Evolutionary conservation across 2,888 invertebrate genomes (phyloP), one percentile per base, ranked within the genome.

Genomic region (Lycaena phlaeas): DNA sequence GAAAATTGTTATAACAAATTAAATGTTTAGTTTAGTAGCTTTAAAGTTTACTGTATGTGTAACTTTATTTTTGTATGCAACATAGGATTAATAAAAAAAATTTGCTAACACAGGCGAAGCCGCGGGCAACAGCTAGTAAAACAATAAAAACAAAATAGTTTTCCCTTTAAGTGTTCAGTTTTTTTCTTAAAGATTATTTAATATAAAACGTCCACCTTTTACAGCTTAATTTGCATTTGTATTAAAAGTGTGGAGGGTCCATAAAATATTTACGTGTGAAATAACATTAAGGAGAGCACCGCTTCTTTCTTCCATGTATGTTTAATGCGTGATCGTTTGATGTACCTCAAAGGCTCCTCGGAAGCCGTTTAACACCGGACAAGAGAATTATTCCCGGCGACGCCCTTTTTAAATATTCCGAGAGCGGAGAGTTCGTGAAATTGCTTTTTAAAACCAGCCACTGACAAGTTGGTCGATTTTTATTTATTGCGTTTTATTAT

Each of bases 321-420:
- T 77, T 77, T 77, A 75, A 77, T 77, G 74, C 61, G 59, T 66
- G 69, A 67, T 42, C 64, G 65, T 77, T 81, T 81, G 76, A 79
- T 76, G 72, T 76, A 53, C 51, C 49, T 64, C 61, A 64, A 67
- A 68, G 65, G 53, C 71, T 64, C 68, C 68, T 69, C 49, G 45
- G 46, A 62, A 64, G 65, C 57, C 54, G 61, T 70, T 74, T 68
- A 67, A 43, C 54, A 55, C 60, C 59, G 63, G 67, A 66, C 65
- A 49, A 42, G 40, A 41, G 48, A 51, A 53, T 50, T 52, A 51
- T 52, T 51, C 53, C 49, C 47, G 44, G 44, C 50, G 45, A 43
- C 42, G 41, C 48, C 44, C 48, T 48, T 60, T 63, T 71, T 65
- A 70, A 68, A 68, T 66, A 71, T 74, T 68, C 68, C 54, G 51